phyloP scores from a whole-genome alignment of 2,888 invertebrate species.

The Penaeus monodon region DNA sequence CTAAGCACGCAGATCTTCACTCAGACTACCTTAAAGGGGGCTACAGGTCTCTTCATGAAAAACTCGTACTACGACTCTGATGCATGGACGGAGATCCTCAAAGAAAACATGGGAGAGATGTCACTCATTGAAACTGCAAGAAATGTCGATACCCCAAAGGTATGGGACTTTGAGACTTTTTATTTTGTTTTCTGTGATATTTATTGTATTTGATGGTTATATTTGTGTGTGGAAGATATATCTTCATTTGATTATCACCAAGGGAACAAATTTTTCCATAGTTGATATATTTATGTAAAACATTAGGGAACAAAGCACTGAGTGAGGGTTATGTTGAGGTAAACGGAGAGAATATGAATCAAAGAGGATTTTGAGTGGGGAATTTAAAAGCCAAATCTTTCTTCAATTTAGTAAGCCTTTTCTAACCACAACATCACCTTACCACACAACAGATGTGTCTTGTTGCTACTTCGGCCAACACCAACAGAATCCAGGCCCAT shows the following conservation, averaged over 20 bases:
- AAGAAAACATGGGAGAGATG: constrained; percentile 58
- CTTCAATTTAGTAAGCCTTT: not conserved
- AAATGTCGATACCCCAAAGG: constrained; percentile 47
- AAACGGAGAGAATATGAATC: too few species aligned
- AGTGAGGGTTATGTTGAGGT: too few species aligned
- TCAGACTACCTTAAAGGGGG: constrained; percentile 62
- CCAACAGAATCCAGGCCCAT: constrained; percentile 80
- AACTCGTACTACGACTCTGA: constrained; percentile 64
- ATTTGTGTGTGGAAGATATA: too few species aligned
- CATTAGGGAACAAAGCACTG: too few species aligned
- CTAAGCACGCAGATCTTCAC: constrained; percentile 63
- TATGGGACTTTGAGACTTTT: not conserved
- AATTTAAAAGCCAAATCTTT: too few species aligned
- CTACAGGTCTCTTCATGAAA: constrained; percentile 62
- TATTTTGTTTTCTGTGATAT: not conserved
- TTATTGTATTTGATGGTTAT: too few species aligned
- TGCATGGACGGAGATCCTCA: constrained; percentile 61
- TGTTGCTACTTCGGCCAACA: constrained; percentile 84
- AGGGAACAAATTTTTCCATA: too few species aligned
- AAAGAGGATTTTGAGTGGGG: too few species aligned
- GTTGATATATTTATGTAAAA: too few species aligned
- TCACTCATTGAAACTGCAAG: constrained; percentile 56
- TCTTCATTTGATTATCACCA: too few species aligned
- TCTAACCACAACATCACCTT: constrained; percentile 17
- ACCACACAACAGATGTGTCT: constrained; percentile 76